phyloP scores from a whole-genome alignment of 92 coral and sea anemone species.

The Parazoanthus darwini region DNA sequence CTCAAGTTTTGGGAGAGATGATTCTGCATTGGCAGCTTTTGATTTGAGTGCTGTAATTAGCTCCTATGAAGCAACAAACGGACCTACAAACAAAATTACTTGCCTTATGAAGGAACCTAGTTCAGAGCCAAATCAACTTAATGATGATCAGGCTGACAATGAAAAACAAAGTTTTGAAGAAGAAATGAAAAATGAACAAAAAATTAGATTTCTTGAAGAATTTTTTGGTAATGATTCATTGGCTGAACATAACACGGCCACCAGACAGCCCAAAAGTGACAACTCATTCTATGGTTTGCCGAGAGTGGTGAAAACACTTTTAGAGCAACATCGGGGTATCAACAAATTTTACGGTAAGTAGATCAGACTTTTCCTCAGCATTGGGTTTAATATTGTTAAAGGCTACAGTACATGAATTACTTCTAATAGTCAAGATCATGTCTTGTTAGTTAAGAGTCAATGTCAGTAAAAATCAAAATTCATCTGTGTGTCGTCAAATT shows the following conservation, averaged over 20 bases:
- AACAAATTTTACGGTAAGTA: slow-evolving; percentile 84
- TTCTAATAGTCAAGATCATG: too few relatives aligned
- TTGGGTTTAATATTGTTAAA: neutral
- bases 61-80: slow-evolving; percentile 48
- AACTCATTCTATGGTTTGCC: slow-evolving; percentile 84
- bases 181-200: neutral
- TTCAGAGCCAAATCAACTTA: neutral
- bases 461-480: too few relatives aligned
- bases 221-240: neutral
- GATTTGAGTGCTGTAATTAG: slow-evolving; percentile 69
- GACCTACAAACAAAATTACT: neutral
- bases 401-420: neutral
- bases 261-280: neutral
- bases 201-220: neutral
- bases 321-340: slow-evolving; percentile 83
- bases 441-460: too few relatives aligned
- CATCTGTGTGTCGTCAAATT: too few relatives aligned
- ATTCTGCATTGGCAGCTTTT: slow-evolving; percentile 73
- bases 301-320: slow-evolving; percentile 63
- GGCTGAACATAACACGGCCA: neutral
- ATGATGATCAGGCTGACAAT: neutral
- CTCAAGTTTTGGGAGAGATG: slow-evolving; percentile 68
- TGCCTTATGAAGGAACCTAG: neutral
- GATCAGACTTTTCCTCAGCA: neutral
- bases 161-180: neutral